phyloP scores from a whole-genome alignment of 64 coral and sea anemone genomes.

The Trachythela sp. region DNA sequence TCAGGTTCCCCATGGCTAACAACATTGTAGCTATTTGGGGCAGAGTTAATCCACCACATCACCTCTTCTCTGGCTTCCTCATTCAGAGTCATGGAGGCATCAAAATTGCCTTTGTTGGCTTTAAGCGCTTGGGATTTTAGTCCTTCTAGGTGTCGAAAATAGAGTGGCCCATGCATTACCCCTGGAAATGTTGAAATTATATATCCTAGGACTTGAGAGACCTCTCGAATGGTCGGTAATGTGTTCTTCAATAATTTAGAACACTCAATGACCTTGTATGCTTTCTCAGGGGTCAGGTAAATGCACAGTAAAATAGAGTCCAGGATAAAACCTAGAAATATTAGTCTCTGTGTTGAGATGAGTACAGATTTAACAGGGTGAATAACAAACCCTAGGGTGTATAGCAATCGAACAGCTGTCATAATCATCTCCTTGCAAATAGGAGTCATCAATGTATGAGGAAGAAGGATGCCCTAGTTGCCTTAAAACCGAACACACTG shows the following conservation, averaged over 20 bases:
- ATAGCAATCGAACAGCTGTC: neutral
- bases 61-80: conserved; percentile 35
- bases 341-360: no score
- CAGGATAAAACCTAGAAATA: no score
- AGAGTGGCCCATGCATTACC: conserved; percentile 31
- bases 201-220: conserved; percentile 32
- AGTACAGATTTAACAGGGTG: no score
- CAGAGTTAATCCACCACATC: conserved; percentile 22
- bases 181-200: conserved; percentile 44
- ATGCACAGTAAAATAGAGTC: no score
- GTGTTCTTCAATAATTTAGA: neutral
- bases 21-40: conserved; percentile 34
- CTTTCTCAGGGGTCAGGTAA: no score
- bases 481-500: conserved; percentile 23
- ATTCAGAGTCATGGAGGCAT: conserved; percentile 19
- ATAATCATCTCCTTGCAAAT: neutral
- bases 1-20: conserved; percentile 38
- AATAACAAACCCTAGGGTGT: neutral
- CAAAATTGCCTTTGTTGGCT: conserved; percentile 30
- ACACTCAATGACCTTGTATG: no score
- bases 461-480: neutral
- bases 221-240: conserved; percentile 13
- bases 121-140: neutral
- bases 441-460: neutral
- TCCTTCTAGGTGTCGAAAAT: neutral